Base-by-base conservation (phyloP, 2,888 invertebrate species). In the Synanthedon tipuliformis region DNA sequence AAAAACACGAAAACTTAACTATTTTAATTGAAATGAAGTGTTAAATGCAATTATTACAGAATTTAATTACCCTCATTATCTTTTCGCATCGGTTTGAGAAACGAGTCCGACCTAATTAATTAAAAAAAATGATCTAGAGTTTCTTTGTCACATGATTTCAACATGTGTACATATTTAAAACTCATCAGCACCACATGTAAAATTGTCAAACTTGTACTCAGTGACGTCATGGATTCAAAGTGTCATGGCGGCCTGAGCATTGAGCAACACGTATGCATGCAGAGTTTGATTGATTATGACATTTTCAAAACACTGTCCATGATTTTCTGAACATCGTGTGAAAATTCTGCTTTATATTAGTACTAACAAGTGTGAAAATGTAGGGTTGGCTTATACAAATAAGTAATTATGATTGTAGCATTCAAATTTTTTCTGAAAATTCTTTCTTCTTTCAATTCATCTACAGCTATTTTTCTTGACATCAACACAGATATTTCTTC, bases 41-140 rank as follows among this genome's bases (percentile, higher is more conserved):
- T 78, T 72, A 75, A 34, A 73, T 69, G 72, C 71, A 68, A 73
- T 73, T 69, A 72, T 68, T 66, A 69, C 65, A 75, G 79, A 79
- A 84, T 84, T 72, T 79, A 83, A 84, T 82, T 75, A 77, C 71
- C 72, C 71, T 66, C 73, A 81, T 81, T 74, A 75, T 71, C 77
- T 65, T 65, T 74, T 77, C 78, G 79, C 73, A 80, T 68, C 62
- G 78, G 77, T 72, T 83, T 83, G 78, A 70, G 61, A 59, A 34
- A 67, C 65, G 66, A 71, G 69, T 72, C 71, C 78, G 80, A 80
- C 81, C 79, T 79, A 78, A 78, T 78, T 34, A 34, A 34, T 34
- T 34, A 3, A 34, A 34, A 34, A 34, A 34, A 34, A 34, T 34
- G 34, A 3, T 34, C 34, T 34, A 10, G 34, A 34, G 34, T 10